Conservation (phyloP, 2,797 vertebrate species). For the Delichon dasypus region DNA sequence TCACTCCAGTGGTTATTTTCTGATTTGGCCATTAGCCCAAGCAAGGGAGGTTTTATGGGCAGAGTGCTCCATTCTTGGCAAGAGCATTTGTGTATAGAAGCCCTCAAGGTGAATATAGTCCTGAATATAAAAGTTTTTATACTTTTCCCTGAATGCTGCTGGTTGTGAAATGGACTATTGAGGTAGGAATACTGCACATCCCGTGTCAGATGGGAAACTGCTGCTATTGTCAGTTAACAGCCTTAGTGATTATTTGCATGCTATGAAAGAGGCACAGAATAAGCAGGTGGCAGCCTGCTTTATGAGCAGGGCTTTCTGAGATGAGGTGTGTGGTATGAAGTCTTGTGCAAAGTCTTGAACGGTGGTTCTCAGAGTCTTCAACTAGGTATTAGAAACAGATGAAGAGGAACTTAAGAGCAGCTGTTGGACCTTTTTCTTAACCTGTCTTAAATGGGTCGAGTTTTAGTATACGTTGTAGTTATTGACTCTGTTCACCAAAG, state of each 20-base stretch:
- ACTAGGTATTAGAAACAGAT: not conserved
- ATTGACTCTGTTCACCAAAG: not conserved
- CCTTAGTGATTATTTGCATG: not conserved
- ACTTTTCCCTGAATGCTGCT: not conserved
- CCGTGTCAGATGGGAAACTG: not conserved
- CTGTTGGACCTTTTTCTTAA: not conserved
- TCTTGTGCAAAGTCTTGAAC: not conserved
- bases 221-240: not conserved
- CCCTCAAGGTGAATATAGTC: not conserved
- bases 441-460: not conserved
- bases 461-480: not conserved
- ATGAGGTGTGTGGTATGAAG: rapidly evolving
- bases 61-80: not conserved
- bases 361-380: not conserved
- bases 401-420: not conserved
- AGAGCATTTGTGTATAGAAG: not conserved
- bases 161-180: not conserved
- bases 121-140: not conserved
- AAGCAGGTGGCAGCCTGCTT: not conserved
- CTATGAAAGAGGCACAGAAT: not conserved
- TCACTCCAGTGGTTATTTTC: not conserved
- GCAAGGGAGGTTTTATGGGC: not conserved
- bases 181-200: not conserved
- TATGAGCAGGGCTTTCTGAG: not conserved
- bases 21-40: not conserved